These are phyloP conservation scores for Trissoscelio sp. DNA, from an alignment of 2,888 invertebrate genomes.

Conservation along the genomic window DNA sequence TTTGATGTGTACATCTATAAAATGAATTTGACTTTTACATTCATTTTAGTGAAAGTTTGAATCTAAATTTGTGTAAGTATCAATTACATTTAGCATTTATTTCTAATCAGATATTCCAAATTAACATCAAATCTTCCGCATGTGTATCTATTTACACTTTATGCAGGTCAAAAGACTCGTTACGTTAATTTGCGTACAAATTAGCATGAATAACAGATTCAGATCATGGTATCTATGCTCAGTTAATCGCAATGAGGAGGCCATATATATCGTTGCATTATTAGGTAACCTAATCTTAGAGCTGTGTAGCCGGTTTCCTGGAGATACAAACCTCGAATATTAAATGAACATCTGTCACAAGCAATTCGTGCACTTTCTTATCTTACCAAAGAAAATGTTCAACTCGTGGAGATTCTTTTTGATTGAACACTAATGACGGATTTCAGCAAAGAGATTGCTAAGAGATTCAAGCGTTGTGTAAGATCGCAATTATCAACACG, in stretches of 20 bases:
- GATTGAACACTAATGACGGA: background rate
- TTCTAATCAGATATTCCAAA: too few relatives aligned
- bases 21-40: too few relatives aligned
- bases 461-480: background rate
- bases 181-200: constrained; percentile 16
- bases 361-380: constrained; percentile 14
- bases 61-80: too few relatives aligned
- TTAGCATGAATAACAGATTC: constrained; percentile 10
- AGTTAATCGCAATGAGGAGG: background rate
- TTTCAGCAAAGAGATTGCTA: background rate
- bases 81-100: too few relatives aligned
- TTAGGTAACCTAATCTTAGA: constrained; percentile 9
- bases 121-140: too few relatives aligned
- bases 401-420: constrained; percentile 8
- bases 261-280: background rate
- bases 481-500: constrained; percentile 11
- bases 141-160: background rate
- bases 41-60: too few relatives aligned
- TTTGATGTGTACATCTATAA: too few relatives aligned
- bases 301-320: constrained; percentile 6
- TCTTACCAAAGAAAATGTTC: background rate
- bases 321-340: background rate
- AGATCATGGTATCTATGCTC: background rate
- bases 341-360: constrained; percentile 11
- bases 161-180: constrained; percentile 8